Conservation (phyloP, 2,797 vertebrate species). For the Pseudochaenichthys georgianus region DNA sequence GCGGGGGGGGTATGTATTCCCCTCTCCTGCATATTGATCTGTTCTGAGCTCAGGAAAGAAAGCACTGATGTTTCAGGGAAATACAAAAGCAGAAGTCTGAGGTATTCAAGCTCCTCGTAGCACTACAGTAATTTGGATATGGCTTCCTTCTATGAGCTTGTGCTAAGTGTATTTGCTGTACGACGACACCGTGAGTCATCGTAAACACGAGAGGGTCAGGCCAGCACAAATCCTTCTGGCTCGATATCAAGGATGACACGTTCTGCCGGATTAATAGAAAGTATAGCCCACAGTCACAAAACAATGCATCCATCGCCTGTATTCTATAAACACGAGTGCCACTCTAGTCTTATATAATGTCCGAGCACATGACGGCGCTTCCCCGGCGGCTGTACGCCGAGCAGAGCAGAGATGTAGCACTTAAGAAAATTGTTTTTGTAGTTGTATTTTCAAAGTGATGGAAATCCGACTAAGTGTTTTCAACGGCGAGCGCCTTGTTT, state of each 20-base stretch:
- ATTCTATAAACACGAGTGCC: constrained; percentile 16
- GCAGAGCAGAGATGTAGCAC: neutral
- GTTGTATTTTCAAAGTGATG: constrained; percentile 7
- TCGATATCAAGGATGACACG: constrained; percentile 60
- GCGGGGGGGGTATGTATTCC: constrained; percentile 36
- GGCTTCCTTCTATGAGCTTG: constrained; percentile 35
- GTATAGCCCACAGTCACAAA: constrained; percentile 49
- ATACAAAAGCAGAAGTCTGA: neutral
- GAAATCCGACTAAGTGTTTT: neutral
- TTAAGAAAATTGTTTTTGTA: neutral
- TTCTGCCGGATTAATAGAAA: constrained; percentile 62
- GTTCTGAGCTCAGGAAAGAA: constrained; percentile 26
- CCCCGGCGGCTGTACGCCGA: neutral
- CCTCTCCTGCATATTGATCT: constrained; percentile 13
- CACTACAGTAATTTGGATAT: constrained; percentile 36
- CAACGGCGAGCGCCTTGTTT: neutral
- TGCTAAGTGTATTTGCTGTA: constrained; percentile 53
- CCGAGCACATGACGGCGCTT: constrained; percentile 4
- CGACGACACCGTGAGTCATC: constrained; percentile 55
- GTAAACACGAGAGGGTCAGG: constrained; percentile 63
- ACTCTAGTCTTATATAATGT: constrained; percentile 17
- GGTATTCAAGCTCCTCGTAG: constrained; percentile 22
- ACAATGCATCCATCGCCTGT: constrained; percentile 27
- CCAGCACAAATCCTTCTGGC: constrained; percentile 58
- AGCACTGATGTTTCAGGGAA: neutral